phyloP scores from a whole-genome alignment of 2,888 invertebrate genomes.

The Eristalis tenax region DNA sequence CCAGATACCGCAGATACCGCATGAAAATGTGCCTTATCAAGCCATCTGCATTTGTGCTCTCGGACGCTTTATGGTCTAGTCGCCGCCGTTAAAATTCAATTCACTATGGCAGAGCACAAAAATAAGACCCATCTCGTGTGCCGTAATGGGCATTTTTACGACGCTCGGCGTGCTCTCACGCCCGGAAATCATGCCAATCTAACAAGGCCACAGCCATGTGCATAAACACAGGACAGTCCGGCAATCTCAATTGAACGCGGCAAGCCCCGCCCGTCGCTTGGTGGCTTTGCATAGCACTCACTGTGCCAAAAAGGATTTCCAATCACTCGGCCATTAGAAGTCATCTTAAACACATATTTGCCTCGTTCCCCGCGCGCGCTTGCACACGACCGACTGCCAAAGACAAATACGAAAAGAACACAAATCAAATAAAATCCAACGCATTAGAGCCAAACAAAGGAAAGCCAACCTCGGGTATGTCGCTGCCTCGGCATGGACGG shows the following conservation, averaged over 20 bases:
- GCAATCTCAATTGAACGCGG: slow-evolving; percentile 20
- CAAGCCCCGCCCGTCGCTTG: not conserved
- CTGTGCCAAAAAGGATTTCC: slow-evolving; percentile 65
- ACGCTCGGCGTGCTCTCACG: not conserved
- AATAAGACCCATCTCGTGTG: not conserved
- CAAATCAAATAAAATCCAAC: slow-evolving; percentile 55
- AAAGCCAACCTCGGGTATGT: not conserved
- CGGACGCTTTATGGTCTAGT: not conserved
- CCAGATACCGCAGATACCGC: not conserved
- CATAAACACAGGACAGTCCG: slow-evolving; percentile 21
- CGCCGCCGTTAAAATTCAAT: not conserved
- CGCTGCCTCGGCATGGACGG: slow-evolving; percentile 1
- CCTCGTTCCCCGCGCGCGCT: not conserved
- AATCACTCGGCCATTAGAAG: slow-evolving; percentile 64
- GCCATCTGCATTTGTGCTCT: not conserved
- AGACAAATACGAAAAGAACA: slow-evolving; percentile 38
- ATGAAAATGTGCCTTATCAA: not conserved
- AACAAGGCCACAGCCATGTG: not conserved
- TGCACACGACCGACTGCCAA: not conserved
- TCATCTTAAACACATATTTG: slow-evolving; percentile 56
- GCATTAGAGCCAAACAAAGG: slow-evolving; percentile 57
- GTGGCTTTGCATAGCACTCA: slow-evolving; percentile 55
- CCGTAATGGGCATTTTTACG: slow-evolving; percentile 7
- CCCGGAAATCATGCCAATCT: slow-evolving; percentile 6
- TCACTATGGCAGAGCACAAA: not conserved